A percentile compares a stretch with the other conserved stretches of the same genome.
These are phyloP conservation scores for Sisyra terminalis DNA, from an alignment of 2,888 invertebrate genomes.

Conservation along the genomic window DNA sequence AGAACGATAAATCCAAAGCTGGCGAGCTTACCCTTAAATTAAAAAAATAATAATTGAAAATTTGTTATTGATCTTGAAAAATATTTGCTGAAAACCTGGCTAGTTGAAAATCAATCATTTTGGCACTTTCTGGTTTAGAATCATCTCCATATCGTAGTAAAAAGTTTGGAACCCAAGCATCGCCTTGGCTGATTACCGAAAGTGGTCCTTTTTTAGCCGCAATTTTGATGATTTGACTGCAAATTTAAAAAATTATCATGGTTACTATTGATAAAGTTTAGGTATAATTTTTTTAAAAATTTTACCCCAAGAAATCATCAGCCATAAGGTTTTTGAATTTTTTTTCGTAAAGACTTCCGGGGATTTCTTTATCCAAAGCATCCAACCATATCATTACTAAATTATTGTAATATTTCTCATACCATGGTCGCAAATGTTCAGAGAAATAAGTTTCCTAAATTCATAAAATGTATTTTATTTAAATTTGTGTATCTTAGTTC, in stretches of 20 bases:
- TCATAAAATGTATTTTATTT: conserved; percentile 3
- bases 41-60: conserved; percentile 6
- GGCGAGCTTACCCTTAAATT: conserved; percentile 31
- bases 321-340: conserved; percentile 35
- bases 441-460: conserved; percentile 42
- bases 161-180: conserved; percentile 64
- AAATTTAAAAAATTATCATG: not conserved
- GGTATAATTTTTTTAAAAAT: conserved; percentile 9
- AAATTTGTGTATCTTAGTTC: no score
- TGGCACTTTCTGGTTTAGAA: conserved; percentile 26
- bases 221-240: conserved; percentile 5
- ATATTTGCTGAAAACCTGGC: conserved; percentile 24
- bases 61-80: not conserved
- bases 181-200: conserved; percentile 50
- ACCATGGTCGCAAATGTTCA: conserved; percentile 37
- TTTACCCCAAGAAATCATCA: conserved; percentile 32
- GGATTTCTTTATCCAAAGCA: conserved; percentile 45
- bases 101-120: conserved; percentile 56
- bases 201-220: conserved; percentile 17
- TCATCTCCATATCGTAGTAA: conserved; percentile 29
- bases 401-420: conserved; percentile 32
- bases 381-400: conserved; percentile 38
- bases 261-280: conserved; percentile 2
- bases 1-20: conserved; percentile 39
- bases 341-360: conserved; percentile 36